Percentiles rank a stretch among this genome's conserved stretches.
Evolutionary conservation across 1,140 invertebrate genomes (phyloP).

Genomic region (Microplitis demolitor): DNA sequence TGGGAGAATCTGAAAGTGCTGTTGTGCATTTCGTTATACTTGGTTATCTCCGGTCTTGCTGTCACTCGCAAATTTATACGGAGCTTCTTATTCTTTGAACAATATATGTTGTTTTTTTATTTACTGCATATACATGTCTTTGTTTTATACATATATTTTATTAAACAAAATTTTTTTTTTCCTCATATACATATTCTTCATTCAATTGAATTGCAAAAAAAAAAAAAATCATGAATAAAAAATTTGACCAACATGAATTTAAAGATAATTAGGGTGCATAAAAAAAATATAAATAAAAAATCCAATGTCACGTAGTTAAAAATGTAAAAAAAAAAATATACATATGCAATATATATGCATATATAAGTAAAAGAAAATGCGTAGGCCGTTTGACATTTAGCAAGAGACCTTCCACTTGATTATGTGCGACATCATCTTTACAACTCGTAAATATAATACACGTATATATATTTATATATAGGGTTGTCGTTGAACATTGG

Average conservation of each 20-base stretch:
- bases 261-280: too few relatives aligned
- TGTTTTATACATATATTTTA: background rate
- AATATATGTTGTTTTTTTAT: background rate
- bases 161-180: too few relatives aligned
- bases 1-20: conserved; percentile 3
- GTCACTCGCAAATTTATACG: conserved; percentile 25
- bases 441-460: background rate
- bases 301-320: background rate
- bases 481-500: background rate
- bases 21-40: conserved; percentile 24
- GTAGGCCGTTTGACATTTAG: conserved; percentile 9
- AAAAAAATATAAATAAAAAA: background rate
- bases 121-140: background rate
- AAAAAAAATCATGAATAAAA: too few relatives aligned
- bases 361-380: background rate
- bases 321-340: background rate
- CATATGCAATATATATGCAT: too few relatives aligned
- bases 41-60: conserved; percentile 10
- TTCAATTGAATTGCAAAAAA: too few relatives aligned
- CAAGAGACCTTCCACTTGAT: conserved; percentile 1
- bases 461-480: background rate
- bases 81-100: background rate
- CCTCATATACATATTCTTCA: too few relatives aligned
- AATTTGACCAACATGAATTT: too few relatives aligned
- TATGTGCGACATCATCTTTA: background rate